These are phyloP conservation scores for Drosophila paulistorum DNA, from an alignment of 1,140 invertebrate species.

Conservation along the genomic window DNA sequence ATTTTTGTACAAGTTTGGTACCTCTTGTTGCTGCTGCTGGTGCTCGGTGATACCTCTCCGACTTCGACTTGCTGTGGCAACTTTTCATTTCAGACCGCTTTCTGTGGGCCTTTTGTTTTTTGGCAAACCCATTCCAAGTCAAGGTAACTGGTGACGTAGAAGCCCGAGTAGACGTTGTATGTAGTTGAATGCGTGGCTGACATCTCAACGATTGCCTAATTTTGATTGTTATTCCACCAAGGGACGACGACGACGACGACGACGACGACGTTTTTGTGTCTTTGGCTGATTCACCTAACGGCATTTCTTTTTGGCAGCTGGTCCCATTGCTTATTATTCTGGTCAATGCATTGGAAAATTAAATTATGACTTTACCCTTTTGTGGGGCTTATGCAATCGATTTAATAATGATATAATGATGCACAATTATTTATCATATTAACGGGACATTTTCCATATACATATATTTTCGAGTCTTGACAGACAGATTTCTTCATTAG, in stretches of 20 bases:
- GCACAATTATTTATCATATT: constrained; percentile 28
- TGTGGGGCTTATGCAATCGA: constrained; percentile 59
- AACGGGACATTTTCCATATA: constrained; percentile 27
- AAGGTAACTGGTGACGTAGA: constrained; percentile 78
- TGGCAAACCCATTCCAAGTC: constrained; percentile 58
- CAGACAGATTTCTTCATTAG: constrained; percentile 12
- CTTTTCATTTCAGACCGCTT: constrained; percentile 79
- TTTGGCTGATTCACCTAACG: constrained; percentile 62
- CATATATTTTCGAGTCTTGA: constrained; percentile 14
- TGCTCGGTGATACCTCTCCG: no score
- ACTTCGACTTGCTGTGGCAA: constrained; percentile 42
- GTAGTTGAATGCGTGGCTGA: constrained; percentile 30
- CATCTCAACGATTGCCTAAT: constrained; percentile 74
- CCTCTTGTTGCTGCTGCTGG: background rate
- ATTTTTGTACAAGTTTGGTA: constrained; percentile 29
- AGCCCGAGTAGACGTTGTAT: background rate
- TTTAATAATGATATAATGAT: constrained; percentile 66
- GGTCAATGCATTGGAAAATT: constrained; percentile 78
- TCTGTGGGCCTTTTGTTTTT: constrained; percentile 62
- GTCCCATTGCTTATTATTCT: constrained; percentile 66
- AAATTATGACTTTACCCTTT: constrained; percentile 59
- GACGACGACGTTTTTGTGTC: constrained; percentile 40
- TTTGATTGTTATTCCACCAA: constrained; percentile 76
- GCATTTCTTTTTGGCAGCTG: constrained; percentile 28
- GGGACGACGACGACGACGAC: constrained; percentile 63